These are phyloP conservation scores for Dicyrtoma fusca DNA, from an alignment of 2,888 invertebrate genomes.

Conservation along the genomic window DNA sequence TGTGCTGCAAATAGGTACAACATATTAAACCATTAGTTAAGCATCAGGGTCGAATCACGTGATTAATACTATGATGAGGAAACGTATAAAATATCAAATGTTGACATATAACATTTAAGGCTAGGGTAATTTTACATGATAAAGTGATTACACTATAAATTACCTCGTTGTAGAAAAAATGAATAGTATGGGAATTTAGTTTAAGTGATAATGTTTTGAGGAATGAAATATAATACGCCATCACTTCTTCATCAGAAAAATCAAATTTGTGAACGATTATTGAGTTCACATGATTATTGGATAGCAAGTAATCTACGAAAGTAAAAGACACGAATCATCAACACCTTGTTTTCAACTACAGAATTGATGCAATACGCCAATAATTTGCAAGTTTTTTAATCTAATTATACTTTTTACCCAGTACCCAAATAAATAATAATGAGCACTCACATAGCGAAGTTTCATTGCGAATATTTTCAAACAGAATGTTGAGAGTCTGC, in stretches of 20 bases:
- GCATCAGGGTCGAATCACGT: too few relatives aligned
- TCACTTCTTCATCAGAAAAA: conserved; percentile 99
- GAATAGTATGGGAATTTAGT: conserved; percentile 96
- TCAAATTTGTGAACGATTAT: conserved; percentile 99
- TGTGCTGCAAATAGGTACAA: conserved; percentile 75
- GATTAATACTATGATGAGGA: too few relatives aligned
- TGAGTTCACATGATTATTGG: conserved; percentile 99
- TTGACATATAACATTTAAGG: too few relatives aligned
- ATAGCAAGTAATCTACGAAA: conserved; percentile 90
- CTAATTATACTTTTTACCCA: too few relatives aligned
- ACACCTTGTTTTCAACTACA: neutral
- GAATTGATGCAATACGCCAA: neutral
- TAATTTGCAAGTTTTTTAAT: neutral
- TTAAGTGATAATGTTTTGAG: conserved; percentile 97
- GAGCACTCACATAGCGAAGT: conserved; percentile 93
- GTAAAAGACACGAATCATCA: conserved; percentile 7
- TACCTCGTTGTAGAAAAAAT: conserved; percentile 99
- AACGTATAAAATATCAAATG: too few relatives aligned
- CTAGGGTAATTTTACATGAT: neutral
- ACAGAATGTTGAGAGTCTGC: conserved; percentile 97
- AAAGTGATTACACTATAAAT: conserved; percentile 57
- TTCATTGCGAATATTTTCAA: conserved; percentile 99
- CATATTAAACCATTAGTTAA: too few relatives aligned
- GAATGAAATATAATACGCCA: conserved; percentile 99
- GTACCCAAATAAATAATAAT: neutral